A percentile compares a stretch with the other conserved stretches of the same genome.
phyloP scores from a whole-genome alignment of 2,113 vertebrate genomes.

The Indicator indicator region DNA sequence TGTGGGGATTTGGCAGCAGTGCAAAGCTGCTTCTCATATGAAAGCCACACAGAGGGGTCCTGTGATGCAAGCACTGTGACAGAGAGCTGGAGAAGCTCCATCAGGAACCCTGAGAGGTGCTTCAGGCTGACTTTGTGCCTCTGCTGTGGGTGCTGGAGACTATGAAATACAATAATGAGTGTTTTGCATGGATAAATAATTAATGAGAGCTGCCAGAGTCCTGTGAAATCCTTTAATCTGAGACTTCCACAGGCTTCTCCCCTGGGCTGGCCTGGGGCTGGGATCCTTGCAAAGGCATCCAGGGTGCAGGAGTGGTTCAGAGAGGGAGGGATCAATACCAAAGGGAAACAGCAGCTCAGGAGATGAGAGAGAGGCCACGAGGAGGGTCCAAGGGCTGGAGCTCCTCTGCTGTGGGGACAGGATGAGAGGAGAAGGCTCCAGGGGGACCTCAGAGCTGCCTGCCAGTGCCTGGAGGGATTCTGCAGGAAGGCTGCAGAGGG shows the following conservation, averaged over 20 bases:
- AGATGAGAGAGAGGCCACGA: too few species aligned
- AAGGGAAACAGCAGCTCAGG: too few species aligned
- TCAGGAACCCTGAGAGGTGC: background rate
- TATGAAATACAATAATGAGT: conserved; percentile 3
- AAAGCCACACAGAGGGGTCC: background rate
- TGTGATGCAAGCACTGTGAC: background rate
- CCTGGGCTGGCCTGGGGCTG: background rate
- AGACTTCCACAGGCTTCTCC: background rate
- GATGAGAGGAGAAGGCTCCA: too few species aligned
- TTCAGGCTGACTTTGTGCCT: background rate
- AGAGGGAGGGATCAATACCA: too few species aligned
- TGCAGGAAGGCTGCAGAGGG: too few species aligned
- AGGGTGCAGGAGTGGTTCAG: background rate
- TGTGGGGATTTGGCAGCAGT: background rate
- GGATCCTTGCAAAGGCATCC: background rate
- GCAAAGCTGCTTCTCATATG: background rate
- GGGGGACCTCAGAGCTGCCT: too few species aligned
- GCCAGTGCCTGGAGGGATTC: too few species aligned
- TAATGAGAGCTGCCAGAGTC: background rate
- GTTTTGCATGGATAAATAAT: background rate
- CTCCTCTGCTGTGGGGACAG: too few species aligned
- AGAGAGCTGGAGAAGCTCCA: background rate
- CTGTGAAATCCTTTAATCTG: conserved; percentile 9
- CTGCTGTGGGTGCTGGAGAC: background rate
- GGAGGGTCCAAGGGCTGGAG: too few species aligned